Conservation (phyloP, 2,888 invertebrate species). For the Calameuta filiformis region DNA sequence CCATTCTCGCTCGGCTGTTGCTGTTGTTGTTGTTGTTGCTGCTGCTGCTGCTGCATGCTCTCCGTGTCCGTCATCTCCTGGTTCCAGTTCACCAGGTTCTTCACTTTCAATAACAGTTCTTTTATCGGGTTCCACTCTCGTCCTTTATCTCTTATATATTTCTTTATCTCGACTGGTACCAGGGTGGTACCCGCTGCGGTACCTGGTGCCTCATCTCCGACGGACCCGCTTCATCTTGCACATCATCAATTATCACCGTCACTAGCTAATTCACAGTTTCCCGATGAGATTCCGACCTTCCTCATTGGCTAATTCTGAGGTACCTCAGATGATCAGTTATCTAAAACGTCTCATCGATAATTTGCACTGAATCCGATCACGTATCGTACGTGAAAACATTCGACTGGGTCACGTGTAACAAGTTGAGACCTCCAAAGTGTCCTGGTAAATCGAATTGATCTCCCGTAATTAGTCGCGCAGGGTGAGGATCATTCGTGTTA, state of each 20-base stretch:
- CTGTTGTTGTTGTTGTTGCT: constrained; percentile 18
- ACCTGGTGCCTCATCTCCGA: not conserved
- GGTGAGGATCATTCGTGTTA: not conserved
- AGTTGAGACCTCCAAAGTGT: not conserved
- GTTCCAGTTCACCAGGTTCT: not conserved
- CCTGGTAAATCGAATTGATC: not conserved
- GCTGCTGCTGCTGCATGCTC: constrained; percentile 20
- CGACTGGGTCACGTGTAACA: not conserved
- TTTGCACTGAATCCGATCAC: not conserved
- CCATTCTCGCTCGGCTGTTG: constrained; percentile 27
- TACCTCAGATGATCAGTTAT: not conserved
- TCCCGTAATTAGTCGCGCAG: not conserved
- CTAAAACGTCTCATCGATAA: not conserved
- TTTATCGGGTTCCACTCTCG: not conserved
- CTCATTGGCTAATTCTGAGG: not conserved
- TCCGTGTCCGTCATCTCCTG: constrained; percentile 12
- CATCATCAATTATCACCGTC: not conserved
- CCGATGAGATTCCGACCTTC: not conserved
- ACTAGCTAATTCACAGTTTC: not conserved
- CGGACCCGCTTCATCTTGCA: constrained; percentile 1
- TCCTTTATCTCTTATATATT: not conserved
- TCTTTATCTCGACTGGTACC: not conserved
- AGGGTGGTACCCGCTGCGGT: not conserved
- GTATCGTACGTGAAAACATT: not conserved
- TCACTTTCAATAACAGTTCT: not conserved